Evolutionary conservation across 2,113 vertebrate species (phyloP), one percentile per base, ranked within the genome.

Genomic region (Ammodramus savannarum): DNA sequence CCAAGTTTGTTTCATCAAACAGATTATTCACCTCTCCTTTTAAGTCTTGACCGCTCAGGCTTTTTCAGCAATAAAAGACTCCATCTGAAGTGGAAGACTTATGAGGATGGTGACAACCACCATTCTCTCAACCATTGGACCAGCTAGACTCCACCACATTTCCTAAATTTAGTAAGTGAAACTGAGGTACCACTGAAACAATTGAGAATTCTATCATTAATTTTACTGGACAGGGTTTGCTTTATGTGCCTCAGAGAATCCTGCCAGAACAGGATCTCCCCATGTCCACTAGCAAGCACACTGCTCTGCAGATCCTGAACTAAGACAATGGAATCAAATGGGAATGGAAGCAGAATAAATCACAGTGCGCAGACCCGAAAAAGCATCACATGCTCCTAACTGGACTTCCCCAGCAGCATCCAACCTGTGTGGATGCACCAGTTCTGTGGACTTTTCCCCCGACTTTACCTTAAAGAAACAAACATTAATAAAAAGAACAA

Each of bases 271-370:
- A 91, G 54, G 66, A 73, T 83, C 54, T 55, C 67, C 63, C 39
- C 58, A 7, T 16, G 78, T 55, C 67, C 43, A 48, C 29, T 27
- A 85, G 48, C 58, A 78, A 78, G 82, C 32, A 71, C 4, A 65
- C 7, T 72, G 16, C 51, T 74, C 86, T 75, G 39, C 3, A 1
- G 44, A 65, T 23, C 75, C 57, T 90, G 61, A 85, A 79, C 41
- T 63, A 79, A 75, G 31, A 84, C 76, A 96, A 78, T 52, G 38
- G 59, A 90, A 85, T 57, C 48, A 92, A 94, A 67, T n/a, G 31
- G 57, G 43, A 94, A 89, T 48, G 59, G 61, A 90, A 80, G 55
- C 34, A 74, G 63, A 90, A 92, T 80, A 94, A 92, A 86, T 58
- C 75, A 90, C 20, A 52, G 18, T 48, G 23, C 43, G 20, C 46